Base-by-base conservation (phyloP, 1,140 invertebrate genomes). In the Euglossa dilemma region DNA sequence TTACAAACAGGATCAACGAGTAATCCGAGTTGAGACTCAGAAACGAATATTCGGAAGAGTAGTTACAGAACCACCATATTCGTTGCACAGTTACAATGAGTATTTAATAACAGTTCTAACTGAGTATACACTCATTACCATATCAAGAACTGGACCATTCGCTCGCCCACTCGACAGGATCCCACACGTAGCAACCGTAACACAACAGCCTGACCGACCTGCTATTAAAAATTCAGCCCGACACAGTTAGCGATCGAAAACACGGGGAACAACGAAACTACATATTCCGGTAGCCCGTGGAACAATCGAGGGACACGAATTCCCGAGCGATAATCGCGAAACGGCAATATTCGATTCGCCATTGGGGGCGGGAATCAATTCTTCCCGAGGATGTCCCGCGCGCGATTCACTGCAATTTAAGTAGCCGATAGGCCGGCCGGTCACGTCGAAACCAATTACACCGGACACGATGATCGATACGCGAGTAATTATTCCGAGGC, bases 381-480 rank as follows among this genome's bases (percentile, higher is more conserved):
- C 57, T 70, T 66, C 43, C 43, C 14, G 61, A 64, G 71, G 36
- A 20, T 82, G 45, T 75, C 25, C 72, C 43, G 20, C 81, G 28
- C n/a, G 47, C 47, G 50, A 69, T 73, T 50, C 56, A 2, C 16
- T 56, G 66, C 61, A 80, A 79, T 87, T 87, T 87, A 87, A 87
- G 85, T 87, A 63, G 74, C 81, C 76, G 78, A 71, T 85, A 85
- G 87, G 59, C 75, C 72, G 84, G 66, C 56, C 78, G 69, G 78
- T 80, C 86, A 84, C 85, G 64, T 80, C 79, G 75, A 77, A 85
- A 89, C 83, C 85, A 87, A 87, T 88, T 90, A 90, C 80, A 84
- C 70, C 78, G 78, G 74, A 84, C 57, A 78, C 74, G 83, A 87
- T 91, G 90, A 91, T 91, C 89, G 91, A 91, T 91, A 87, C 73